These are phyloP conservation scores for Sula dactylatra DNA, from an alignment of 2,113 vertebrate genomes.

Conservation along the genomic window DNA sequence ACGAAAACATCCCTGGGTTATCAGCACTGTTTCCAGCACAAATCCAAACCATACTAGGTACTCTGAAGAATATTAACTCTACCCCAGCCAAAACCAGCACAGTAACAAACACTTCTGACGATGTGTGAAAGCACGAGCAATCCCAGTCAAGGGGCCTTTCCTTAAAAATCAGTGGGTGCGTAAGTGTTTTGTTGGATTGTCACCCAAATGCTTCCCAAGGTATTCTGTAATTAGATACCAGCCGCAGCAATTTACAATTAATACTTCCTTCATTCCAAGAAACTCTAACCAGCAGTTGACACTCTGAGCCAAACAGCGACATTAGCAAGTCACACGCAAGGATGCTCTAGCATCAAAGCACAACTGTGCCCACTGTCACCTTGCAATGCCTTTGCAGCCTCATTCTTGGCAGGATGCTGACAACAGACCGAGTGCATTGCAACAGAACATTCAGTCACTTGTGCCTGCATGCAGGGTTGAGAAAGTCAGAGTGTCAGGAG, in stretches of 20 bases:
- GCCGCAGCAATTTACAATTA: slow-evolving; percentile 42
- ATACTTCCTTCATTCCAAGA: slow-evolving; percentile 53
- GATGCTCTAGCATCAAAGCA: background rate
- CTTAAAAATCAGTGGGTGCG: slow-evolving; percentile 44
- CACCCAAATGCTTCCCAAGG: slow-evolving; percentile 1
- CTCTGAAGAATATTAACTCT: background rate
- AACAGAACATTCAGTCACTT: background rate
- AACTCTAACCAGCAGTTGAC: slow-evolving; percentile 1
- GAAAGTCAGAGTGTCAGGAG: background rate
- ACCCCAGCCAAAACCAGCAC: background rate
- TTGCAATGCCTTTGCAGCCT: background rate
- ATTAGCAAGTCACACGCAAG: background rate
- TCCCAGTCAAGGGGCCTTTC: slow-evolving; percentile 3
- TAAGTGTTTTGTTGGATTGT: slow-evolving; percentile 54
- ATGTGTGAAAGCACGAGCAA: background rate
- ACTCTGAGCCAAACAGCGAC: background rate
- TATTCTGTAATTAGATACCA: slow-evolving; percentile 32
- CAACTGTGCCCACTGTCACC: background rate
- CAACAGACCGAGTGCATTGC: background rate
- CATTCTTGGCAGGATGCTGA: background rate
- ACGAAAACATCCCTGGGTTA: background rate
- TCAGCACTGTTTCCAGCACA: background rate
- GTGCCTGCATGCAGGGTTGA: background rate
- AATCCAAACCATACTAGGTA: background rate
- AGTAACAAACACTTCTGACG: background rate